These are phyloP conservation scores for Drosophila pachea DNA, from an alignment of 1,140 invertebrate genomes.

Conservation along the genomic window DNA sequence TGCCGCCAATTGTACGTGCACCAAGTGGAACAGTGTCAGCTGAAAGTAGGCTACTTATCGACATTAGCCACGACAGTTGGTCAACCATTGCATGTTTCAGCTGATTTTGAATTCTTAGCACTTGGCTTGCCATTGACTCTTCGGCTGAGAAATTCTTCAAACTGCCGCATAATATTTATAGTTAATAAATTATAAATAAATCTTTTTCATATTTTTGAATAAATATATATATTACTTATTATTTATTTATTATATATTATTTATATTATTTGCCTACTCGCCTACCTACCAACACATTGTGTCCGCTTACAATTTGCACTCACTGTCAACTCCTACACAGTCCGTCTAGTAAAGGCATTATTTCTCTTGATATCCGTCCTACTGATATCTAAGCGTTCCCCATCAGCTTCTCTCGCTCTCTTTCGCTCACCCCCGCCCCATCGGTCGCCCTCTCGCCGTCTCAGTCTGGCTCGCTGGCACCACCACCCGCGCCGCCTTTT, in stretches of 20 bases:
- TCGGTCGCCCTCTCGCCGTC: neutral
- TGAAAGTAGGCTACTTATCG: neutral
- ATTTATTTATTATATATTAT: neutral
- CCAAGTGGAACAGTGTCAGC: conserved; percentile 2
- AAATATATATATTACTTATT: neutral
- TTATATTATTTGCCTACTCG: neutral
- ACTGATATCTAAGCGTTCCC: conserved; percentile 45
- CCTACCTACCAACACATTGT: conserved; percentile 28
- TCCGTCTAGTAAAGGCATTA: conserved; percentile 43
- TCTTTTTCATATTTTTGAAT: neutral
- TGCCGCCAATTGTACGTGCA: conserved; percentile 37
- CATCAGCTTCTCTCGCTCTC: neutral
- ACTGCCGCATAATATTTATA: no score
- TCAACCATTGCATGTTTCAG: no score
- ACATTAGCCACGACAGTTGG: neutral
- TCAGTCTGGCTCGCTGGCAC: neutral
- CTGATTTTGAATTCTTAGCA: no score
- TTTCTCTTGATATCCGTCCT: conserved; percentile 60
- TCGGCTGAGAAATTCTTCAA: no score
- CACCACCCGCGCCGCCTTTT: conserved; percentile 65
- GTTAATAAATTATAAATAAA: neutral
- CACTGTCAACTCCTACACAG: conserved; percentile 43
- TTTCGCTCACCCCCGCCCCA: neutral
- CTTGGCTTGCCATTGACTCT: no score
- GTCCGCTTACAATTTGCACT: conserved; percentile 19